These are phyloP conservation scores for Cladorhizidae sp. DNA, from an alignment of 37 sponge, comb jelly and placozoan genomes.

Conservation along the genomic window DNA sequence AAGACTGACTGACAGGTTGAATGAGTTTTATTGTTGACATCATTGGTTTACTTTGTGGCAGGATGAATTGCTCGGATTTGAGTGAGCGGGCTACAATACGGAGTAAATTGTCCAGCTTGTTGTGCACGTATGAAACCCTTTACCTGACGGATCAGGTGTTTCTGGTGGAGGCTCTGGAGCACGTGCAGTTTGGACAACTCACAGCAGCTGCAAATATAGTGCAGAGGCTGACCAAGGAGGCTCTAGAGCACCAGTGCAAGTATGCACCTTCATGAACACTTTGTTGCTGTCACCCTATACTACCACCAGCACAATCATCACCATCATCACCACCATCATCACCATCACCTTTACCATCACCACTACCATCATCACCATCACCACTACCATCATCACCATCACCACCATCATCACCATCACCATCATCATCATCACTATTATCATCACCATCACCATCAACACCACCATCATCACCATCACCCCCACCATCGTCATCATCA, in stretches of 20 bases:
- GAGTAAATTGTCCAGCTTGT: conserved; percentile 33
- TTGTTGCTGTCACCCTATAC: background rate
- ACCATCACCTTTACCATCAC: no score
- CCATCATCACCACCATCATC: background rate
- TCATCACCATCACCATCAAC: no score
- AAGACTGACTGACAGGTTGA: no score
- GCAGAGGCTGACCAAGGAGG: conserved; percentile 28
- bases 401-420: no score
- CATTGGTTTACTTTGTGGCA: background rate
- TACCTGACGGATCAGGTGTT: conserved; percentile 58
- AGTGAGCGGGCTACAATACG: conserved; percentile 9
- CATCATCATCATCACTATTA: no score
- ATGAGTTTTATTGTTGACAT: no score
- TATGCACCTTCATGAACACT: conserved; percentile 9
- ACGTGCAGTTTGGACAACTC: conserved; percentile 62
- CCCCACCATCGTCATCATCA: no score
- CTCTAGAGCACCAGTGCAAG: conserved; percentile 37
- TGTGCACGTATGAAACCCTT: conserved; percentile 55
- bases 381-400: no score
- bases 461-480: no score
- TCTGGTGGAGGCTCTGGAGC: conserved; percentile 68
- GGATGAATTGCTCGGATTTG: conserved; percentile 47
- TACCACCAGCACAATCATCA: no score
- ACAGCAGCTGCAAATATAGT: conserved; percentile 42
- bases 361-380: no score